Base-by-base conservation (phyloP, 2,797 vertebrate species). In the Zenarchopterus dispar region DNA sequence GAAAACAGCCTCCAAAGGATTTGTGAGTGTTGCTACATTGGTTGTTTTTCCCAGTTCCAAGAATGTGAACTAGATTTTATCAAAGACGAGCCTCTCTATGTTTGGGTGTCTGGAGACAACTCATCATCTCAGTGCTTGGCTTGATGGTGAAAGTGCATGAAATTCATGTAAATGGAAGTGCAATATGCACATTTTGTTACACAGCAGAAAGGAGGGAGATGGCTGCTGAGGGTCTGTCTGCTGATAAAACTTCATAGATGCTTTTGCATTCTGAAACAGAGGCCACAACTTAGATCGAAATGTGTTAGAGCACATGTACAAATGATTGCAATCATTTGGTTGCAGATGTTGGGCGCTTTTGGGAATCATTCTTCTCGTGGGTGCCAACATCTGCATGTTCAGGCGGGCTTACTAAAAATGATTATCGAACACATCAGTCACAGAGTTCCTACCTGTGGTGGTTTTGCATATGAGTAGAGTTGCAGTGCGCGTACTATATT, bases 401-500 rank as follows among this genome's bases (percentile, higher is more conserved):
- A 63, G 53, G 52, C 28, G 56, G 51, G 5, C 44, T 60, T 44
- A 17, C 33, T 36, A 16, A 46, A 70, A 69, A 84, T 57, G 6
- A 75, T 57, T 67, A 61, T 63, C 4, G 8, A 79, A 70, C 54
- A 63, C 2, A 26, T 62, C 42, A 64, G 56, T 49, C 44, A 11
- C 44, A 21, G 64, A 17, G 22, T 21, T 66, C 47, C 60, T 61
- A 78, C 74, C 77, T 56, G 59, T 15, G 54, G 70, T 64, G 69
- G 64, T 60, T 70, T 51, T 6, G 56, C 48, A 71, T 59, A 67
- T 56, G 64, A 64, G 66, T 56, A 9, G 70, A 77, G 23, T 66
- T 68, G 63, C 60, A 77, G 71, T 77, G 62, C 59, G 45, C 48
- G 44, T 60, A 63, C 76, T 65, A 85, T 62, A 56, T 67, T 71